Evolutionary conservation across 2,113 vertebrate genomes (phyloP), one percentile per base, ranked within the genome.

Genomic region (Myrmophylax atrothorax): DNA sequence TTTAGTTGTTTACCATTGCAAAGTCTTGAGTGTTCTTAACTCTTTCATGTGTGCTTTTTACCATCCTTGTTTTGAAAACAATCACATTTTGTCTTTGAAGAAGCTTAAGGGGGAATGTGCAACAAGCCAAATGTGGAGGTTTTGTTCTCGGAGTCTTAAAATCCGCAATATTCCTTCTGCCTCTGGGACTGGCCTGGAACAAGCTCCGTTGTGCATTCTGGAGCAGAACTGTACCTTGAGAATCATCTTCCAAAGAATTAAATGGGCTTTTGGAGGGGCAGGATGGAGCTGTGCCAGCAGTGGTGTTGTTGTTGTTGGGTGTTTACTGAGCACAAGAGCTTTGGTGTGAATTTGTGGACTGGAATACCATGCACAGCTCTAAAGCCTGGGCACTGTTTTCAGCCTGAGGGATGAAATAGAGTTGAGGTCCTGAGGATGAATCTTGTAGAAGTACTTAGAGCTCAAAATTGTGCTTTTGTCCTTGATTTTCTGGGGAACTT

Each of bases 1-100:
- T 95, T 95, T 78, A 55, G 83, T 84, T 97, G 93, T 97, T 97
- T 97, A 96, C 92, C 89, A 82, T 92, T 97, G 96, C 92, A 89
- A 89, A 96, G 95, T 87, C 94, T 87, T 62, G 69, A 96, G 77
- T 87, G 89, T 81, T 96, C 89, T 96, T 96, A 96, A 97, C 95
- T 95, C 95, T 96, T 96, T 97, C 92, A 96, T 96, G 92, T 96
- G 86, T 96, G 85, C 63, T 66, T 92, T 90, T 88, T 95, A 66
- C 84, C 38, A 47, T 85, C 69, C 35, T 87, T 96, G 86, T 96
- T 96, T 96, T 96, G 80, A 89, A 96, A 96, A 94, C 96, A 96
- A 44, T 93, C 46, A 2, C n/a, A 0, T 82, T 93, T 76, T 89
- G 62, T 73, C 89, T 97, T 97, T 96, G 95, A 92, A 91, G 96